phyloP scores from a whole-genome alignment of 2,113 vertebrate species.

The Corynorhinus townsendii region DNA sequence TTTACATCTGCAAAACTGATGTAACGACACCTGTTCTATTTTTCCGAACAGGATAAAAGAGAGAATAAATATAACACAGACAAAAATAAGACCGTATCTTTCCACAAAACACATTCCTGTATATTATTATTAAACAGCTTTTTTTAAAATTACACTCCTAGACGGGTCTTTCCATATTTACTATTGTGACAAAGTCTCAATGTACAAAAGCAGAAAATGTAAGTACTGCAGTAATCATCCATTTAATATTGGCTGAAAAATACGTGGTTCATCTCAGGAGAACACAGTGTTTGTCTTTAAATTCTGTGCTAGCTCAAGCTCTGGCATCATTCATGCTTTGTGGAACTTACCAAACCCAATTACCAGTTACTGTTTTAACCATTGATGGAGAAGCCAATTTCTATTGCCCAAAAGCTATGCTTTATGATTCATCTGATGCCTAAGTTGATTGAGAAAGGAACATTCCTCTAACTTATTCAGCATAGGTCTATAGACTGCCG shows the following conservation, averaged over 20 bases:
- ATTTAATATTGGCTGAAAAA: neutral
- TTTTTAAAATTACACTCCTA: neutral
- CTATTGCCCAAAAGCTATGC: neutral
- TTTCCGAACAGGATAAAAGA: neutral
- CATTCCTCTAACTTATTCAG: neutral
- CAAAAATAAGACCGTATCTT: neutral
- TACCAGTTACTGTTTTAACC: neutral
- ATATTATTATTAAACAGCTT: neutral
- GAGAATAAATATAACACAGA: neutral
- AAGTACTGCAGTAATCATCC: neutral
- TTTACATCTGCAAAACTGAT: neutral
- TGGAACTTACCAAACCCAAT: neutral
- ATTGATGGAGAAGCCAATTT: neutral
- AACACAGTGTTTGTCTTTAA: neutral
- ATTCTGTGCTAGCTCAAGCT: neutral
- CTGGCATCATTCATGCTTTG: neutral
- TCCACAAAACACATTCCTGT: neutral
- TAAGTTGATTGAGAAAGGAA: neutral
- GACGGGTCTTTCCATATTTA: neutral
- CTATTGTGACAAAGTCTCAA: neutral
- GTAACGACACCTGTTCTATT: neutral
- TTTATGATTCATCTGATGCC: neutral
- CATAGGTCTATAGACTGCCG: neutral
- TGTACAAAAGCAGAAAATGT: conserved; percentile 9
- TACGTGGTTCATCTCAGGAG: neutral